Evolutionary conservation across 2,113 vertebrate species (phyloP).

Genomic region (Echinops telfairi): DNA sequence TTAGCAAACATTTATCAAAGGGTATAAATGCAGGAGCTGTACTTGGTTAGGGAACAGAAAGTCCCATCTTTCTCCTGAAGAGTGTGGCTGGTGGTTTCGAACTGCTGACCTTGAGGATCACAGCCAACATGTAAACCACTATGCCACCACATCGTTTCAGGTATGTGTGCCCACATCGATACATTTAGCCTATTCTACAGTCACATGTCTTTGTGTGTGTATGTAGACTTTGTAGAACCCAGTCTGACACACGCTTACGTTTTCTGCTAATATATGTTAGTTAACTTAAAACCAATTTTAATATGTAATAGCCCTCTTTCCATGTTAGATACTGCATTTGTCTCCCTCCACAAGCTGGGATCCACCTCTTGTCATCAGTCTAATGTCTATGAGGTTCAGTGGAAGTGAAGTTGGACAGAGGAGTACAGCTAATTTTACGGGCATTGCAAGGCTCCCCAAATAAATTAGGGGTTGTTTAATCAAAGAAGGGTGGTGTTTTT

Average conservation of each 20-base stretch:
- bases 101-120: no score
- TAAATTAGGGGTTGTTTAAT: background rate
- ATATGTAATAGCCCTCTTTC: background rate
- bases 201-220: no score
- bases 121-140: no score
- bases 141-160: background rate
- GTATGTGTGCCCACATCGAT: background rate
- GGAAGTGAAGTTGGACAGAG: background rate
- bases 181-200: background rate
- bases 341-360: background rate
- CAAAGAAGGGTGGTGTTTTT: background rate
- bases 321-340: background rate
- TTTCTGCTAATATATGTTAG: background rate
- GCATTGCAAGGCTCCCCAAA: background rate
- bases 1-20: no score
- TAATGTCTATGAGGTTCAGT: background rate
- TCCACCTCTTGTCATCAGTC: background rate
- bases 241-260: background rate
- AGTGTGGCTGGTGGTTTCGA: no score
- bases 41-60: no score
- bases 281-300: background rate
- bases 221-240: background rate
- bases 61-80: no score
- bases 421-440: background rate
- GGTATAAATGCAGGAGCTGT: no score